Evolutionary conservation across 2,797 vertebrate genomes (phyloP), one percentile per base, ranked within the genome.

Genomic region (Pangasius macronema): DNA sequence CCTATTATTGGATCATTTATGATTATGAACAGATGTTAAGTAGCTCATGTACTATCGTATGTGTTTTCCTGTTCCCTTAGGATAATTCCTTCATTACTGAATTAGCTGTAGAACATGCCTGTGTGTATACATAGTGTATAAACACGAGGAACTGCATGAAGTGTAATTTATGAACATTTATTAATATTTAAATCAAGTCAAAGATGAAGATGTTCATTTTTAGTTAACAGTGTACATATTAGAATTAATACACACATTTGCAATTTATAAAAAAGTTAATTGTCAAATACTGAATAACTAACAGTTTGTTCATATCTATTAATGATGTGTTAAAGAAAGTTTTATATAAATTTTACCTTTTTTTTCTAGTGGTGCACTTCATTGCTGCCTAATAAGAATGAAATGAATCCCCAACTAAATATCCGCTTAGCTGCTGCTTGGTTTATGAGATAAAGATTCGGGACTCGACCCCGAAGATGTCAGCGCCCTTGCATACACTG

Each of bases 401-500:
- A 61, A 65, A 3, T 14, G 11, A 65, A 67, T 30, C 11, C n/a
- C n/a, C 63, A 30, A 67, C 55, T 57, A 51, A 51, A 51, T 14
- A 51, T 51, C 51, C 55, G 3, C 18, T 57, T 20, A 11, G n/a
- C 27, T n/a, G 11, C 13, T 67, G 1, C 2, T 39, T 70, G 16
- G 67, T 20, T 20, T 70, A 36, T 22, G 33, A 36, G 67, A 70
- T 70, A 7, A 70, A 39, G 20, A 36, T 16, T 68, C 14, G n/a
- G 30, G 24, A 14, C 33, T 68, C 33, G 65, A 70, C 0, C 33
- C 67, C 6, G 16, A 18, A 13, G 2, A 68, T 36, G 30, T 68
- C 3, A 36, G 9, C 16, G 30, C 30, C 96, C 96, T 96, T 95
- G 95, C 96, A 95, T 96, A 93, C 36, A 36, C 36, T 36, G 36